Evolutionary conservation across 2,113 vertebrate species (phyloP).

Genomic region (Ailurus styani): DNA sequence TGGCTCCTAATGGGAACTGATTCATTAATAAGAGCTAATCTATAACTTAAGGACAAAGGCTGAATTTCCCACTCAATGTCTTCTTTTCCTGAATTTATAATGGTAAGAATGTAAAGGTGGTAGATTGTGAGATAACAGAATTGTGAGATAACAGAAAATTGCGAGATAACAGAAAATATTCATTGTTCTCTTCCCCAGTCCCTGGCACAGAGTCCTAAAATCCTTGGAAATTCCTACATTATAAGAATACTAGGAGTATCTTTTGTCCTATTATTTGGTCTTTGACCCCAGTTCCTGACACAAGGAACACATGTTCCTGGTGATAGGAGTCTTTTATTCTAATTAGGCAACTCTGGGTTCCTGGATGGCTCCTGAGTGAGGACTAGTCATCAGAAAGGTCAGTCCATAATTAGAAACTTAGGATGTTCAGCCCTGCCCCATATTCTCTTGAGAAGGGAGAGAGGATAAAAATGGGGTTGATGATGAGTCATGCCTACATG

Average conservation of each 20-base stretch:
- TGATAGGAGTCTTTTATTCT: neutral
- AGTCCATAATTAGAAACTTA: neutral
- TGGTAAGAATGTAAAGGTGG: neutral
- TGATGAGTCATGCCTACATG: neutral
- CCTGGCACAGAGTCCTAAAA: neutral
- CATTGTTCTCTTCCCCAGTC: neutral
- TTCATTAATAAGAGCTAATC: neutral
- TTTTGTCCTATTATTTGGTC: neutral
- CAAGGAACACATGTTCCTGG: neutral
- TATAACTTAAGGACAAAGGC: neutral
- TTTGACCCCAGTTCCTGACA: neutral
- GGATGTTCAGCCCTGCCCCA: neutral
- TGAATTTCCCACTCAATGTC: neutral
- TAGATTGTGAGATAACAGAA: too few species aligned
- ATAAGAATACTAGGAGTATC: neutral
- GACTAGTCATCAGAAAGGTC: neutral
- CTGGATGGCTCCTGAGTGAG: neutral
- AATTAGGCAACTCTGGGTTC: neutral
- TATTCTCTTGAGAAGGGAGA: neutral
- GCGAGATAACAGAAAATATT: neutral
- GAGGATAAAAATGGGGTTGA: neutral
- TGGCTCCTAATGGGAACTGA: neutral
- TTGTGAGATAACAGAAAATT: neutral
- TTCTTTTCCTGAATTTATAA: neutral
- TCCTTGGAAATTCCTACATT: neutral